Conservation (phyloP, 2,888 invertebrate genomes). For the Tipula vernalis region DNA sequence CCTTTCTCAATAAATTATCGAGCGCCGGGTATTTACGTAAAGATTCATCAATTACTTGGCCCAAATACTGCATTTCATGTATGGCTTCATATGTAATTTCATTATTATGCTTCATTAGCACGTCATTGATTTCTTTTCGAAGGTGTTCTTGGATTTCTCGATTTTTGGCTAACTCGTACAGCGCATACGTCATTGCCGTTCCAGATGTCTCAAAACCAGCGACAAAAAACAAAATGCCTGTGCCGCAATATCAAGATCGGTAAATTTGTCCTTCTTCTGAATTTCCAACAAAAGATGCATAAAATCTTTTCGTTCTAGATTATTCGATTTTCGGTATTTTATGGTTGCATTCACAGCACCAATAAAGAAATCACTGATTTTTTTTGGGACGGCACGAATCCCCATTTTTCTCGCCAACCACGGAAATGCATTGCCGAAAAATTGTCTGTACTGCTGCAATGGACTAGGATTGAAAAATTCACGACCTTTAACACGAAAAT, state of each 20-base stretch:
- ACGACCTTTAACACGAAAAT: conserved; percentile 38
- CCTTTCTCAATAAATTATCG: conserved; percentile 35
- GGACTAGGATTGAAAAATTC: conserved; percentile 31
- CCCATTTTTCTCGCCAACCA: not conserved
- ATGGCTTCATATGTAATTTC: conserved; percentile 32
- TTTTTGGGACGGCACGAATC: not conserved
- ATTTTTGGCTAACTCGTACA: conserved; percentile 31
- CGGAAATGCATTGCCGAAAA: not conserved
- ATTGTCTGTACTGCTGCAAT: not conserved
- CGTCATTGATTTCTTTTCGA: conserved; percentile 25
- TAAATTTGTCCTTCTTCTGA: not conserved
- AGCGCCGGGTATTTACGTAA: conserved; percentile 43
- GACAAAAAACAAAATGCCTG: conserved; percentile 36
- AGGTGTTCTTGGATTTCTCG: conserved; percentile 31
- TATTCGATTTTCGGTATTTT: conserved; percentile 12
- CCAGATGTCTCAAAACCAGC: conserved; percentile 38
- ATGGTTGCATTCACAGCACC: not conserved
- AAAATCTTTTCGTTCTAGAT: conserved; percentile 21
- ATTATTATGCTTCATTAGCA: conserved; percentile 24
- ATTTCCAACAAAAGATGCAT: conserved; percentile 16
- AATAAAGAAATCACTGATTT: not conserved
- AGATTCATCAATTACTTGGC: conserved; percentile 32
- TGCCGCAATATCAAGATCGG: conserved; percentile 21
- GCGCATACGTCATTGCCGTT: conserved; percentile 30
- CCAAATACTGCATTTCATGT: conserved; percentile 31